phyloP scores from a whole-genome alignment of 2,113 vertebrate species.

The Empidonax traillii region DNA sequence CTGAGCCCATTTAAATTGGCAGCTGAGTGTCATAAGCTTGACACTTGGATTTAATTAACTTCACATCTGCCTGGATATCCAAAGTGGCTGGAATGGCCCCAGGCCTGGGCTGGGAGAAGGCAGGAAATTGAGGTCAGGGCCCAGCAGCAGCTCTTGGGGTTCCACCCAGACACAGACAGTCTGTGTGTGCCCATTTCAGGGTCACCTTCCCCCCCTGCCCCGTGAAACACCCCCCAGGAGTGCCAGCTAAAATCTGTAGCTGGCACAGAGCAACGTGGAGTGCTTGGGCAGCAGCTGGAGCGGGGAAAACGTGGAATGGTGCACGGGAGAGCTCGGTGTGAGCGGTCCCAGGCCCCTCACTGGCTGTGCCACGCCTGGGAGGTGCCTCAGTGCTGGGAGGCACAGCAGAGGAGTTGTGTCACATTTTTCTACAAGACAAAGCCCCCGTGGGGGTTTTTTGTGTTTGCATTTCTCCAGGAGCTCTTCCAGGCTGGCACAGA shows the following conservation, averaged over 20 bases:
- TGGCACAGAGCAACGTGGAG: accelerated
- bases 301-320: not conserved
- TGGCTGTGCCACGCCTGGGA: not conserved
- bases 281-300: not conserved
- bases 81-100: not conserved
- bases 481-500: not conserved
- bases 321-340: not conserved
- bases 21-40: not conserved
- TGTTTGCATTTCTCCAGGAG: not conserved
- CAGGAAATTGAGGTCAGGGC: conserved; percentile 11
- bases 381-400: not conserved
- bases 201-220: not conserved
- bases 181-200: accelerated
- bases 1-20: not conserved
- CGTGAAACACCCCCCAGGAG: accelerated
- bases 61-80: not conserved
- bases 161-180: not conserved
- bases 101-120: not conserved
- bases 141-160: not conserved
- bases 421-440: not conserved
- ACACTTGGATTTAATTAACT: conserved; percentile 12
- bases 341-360: not conserved
- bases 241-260: not conserved
- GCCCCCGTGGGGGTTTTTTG: not conserved
- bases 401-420: not conserved